Conservation (phyloP, 2,113 vertebrate genomes). For the Ahaetulla prasina region DNA sequence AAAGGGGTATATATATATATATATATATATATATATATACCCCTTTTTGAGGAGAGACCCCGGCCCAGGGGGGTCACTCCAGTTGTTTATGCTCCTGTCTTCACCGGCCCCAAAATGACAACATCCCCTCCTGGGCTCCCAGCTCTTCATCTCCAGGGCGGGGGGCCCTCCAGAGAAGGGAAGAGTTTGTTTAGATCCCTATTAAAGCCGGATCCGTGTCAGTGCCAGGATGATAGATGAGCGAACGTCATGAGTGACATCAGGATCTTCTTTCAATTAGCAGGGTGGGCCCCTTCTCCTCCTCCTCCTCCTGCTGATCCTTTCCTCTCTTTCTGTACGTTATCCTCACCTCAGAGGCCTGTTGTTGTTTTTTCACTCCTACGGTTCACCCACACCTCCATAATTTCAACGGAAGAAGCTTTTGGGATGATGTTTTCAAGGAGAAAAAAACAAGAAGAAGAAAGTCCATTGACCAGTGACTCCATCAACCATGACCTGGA, state of each 20-base stretch:
- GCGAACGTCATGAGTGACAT: constrained; percentile 42
- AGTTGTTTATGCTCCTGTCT: constrained; percentile 51
- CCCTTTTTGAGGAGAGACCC: constrained; percentile 39
- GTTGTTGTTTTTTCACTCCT: not conserved
- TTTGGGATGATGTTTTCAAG: not conserved
- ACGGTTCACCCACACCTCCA: not conserved
- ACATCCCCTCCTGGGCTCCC: constrained; percentile 22
- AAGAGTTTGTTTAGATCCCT: constrained; percentile 68
- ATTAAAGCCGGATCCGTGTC: constrained; percentile 65
- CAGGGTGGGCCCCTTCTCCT: not conserved
- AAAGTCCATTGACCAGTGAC: too few species aligned
- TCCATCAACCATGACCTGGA: not conserved
- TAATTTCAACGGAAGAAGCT: not conserved
- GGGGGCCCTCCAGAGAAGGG: constrained; percentile 59
- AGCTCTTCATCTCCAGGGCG: constrained; percentile 51
- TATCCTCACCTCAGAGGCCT: not conserved
- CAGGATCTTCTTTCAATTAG: constrained; percentile 62
- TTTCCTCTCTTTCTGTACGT: not conserved
- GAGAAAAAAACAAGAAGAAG: too few species aligned
- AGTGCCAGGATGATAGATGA: constrained; percentile 67
- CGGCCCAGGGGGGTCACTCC: constrained; percentile 27
- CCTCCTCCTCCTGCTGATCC: not conserved
- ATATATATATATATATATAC: not conserved
- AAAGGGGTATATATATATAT: too few species aligned
- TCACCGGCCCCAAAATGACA: constrained; percentile 19